These are phyloP conservation scores for Anoura caudifer DNA, from an alignment of 2,113 vertebrate genomes.

Conservation along the genomic window DNA sequence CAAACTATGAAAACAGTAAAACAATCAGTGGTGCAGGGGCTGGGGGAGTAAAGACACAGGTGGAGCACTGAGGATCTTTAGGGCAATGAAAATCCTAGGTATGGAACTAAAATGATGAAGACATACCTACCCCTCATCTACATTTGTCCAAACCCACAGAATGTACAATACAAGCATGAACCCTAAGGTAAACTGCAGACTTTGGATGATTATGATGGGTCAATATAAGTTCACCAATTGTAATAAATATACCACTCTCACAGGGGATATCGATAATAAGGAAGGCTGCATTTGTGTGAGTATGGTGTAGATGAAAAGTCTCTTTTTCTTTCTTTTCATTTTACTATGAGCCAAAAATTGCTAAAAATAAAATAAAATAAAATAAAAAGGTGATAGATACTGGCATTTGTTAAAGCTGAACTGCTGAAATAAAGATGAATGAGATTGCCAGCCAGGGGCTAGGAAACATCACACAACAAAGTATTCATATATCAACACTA, in stretches of 20 bases:
- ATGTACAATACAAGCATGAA: not conserved
- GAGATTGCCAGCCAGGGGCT: not conserved
- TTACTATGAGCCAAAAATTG: not conserved
- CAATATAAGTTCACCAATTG: not conserved
- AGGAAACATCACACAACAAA: accelerated
- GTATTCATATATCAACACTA: not conserved
- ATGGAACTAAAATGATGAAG: not conserved
- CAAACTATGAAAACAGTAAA: not conserved
- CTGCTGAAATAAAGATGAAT: not conserved
- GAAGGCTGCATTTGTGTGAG: not conserved
- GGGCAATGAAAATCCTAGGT: not conserved
- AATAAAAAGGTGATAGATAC: not conserved
- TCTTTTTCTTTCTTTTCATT: not conserved
- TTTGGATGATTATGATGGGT: not conserved
- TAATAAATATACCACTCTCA: not conserved
- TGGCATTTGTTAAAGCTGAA: not conserved
- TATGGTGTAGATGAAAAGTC: not conserved
- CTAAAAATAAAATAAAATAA: not conserved
- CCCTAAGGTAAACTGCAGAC: not conserved
- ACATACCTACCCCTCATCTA: not conserved
- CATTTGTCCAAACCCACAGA: not conserved
- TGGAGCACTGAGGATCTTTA: not conserved
- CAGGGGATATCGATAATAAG: not conserved
- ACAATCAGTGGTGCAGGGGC: not conserved
- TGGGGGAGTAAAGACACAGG: not conserved